phyloP scores from a whole-genome alignment of 64 coral and sea anemone species.

The Stichodactyla helianthus region DNA sequence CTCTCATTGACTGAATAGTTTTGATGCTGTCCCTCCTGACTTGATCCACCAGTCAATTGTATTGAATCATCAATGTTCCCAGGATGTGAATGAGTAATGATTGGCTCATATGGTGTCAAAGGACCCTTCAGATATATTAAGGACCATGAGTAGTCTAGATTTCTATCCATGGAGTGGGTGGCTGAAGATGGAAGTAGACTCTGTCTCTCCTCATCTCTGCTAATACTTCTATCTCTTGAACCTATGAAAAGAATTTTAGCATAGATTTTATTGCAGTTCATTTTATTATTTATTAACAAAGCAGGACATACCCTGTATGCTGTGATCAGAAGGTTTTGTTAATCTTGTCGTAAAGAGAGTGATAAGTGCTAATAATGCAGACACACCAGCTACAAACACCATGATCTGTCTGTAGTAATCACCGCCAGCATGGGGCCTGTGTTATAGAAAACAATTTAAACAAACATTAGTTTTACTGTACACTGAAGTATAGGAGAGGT shows the following conservation, averaged over 20 bases:
- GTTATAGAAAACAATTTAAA: background rate
- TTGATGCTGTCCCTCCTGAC: background rate
- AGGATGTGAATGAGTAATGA: background rate
- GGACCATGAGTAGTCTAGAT: constrained; percentile 21
- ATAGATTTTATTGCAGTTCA: too few relatives aligned
- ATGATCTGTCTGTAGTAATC: constrained; percentile 63
- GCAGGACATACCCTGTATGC: background rate
- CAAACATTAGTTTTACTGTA: background rate
- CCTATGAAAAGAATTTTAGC: background rate
- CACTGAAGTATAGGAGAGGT: too few relatives aligned
- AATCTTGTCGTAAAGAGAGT: constrained; percentile 36
- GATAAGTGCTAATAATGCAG: constrained; percentile 53
- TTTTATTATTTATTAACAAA: background rate
- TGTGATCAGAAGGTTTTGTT: background rate
- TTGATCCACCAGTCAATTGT: background rate
- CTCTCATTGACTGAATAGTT: background rate
- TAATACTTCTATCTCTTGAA: background rate
- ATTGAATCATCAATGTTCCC: background rate
- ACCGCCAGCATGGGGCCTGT: constrained; percentile 31
- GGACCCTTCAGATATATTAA: constrained; percentile 33
- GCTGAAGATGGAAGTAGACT: background rate
- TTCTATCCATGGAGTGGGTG: background rate
- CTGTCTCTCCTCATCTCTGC: background rate
- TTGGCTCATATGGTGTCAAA: constrained; percentile 29
- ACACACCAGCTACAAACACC: constrained; percentile 62